These are phyloP conservation scores for Bursaphelenchus mucronatus DNA, from an alignment of 1,140 invertebrate species.

Conservation along the genomic window DNA sequence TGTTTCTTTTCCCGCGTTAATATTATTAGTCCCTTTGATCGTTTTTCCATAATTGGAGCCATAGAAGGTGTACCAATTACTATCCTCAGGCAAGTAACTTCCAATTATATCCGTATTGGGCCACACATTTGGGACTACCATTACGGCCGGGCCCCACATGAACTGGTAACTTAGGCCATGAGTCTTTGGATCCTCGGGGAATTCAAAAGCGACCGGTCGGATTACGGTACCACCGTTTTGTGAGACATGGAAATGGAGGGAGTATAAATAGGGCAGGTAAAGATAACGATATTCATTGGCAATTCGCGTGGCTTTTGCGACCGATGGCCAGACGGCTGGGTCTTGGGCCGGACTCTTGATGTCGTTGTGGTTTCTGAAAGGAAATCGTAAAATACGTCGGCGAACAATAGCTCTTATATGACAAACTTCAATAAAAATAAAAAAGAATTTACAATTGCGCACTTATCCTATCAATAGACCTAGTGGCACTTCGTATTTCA, in stretches of 20 bases:
- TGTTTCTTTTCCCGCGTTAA: constrained; percentile 45
- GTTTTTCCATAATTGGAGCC: constrained; percentile 39
- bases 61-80: constrained; percentile 52
- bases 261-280: constrained; percentile 59
- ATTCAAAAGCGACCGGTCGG: constrained; percentile 54
- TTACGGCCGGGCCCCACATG: constrained; percentile 44
- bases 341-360: constrained; percentile 42
- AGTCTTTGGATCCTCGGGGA: constrained; percentile 30
- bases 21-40: constrained; percentile 28
- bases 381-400: too few species aligned
- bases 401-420: too few species aligned
- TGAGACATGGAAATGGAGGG: constrained; percentile 38
- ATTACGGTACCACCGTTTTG: constrained; percentile 46
- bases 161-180: constrained; percentile 42
- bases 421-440: too few species aligned
- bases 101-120: constrained; percentile 35
- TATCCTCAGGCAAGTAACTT: constrained; percentile 42
- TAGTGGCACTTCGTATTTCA: too few species aligned
- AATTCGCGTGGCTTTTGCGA: constrained; percentile 55
- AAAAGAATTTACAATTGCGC: too few species aligned
- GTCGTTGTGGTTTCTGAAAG: constrained; percentile 47
- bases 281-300: constrained; percentile 57
- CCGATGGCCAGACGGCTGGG: constrained; percentile 53
- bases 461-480: too few species aligned
- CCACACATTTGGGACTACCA: constrained; percentile 32